Evolutionary conservation across 2,888 invertebrate genomes (phyloP), one percentile per base, ranked within the genome.

Genomic region (Diplazon laetatorius): DNA sequence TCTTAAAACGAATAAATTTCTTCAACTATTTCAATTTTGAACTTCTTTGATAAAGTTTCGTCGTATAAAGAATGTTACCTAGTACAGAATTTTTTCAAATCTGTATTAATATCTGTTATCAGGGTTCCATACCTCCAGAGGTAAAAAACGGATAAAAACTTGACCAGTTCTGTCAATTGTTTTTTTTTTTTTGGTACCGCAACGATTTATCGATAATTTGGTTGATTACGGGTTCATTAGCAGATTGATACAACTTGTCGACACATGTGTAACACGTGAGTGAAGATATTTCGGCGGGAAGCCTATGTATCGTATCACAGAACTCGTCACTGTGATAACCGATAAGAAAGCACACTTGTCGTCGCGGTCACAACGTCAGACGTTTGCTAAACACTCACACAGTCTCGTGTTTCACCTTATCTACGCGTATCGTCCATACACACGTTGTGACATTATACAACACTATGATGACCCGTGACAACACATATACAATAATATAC

Each of bases 271-370:
- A 35, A 18, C 1, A 10, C 55, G 44, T 9, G 30, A 46, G 1
- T 46, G 18, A 57, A 18, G 44, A n/a, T 5, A 18, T 10, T 44
- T 16, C 16, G 44, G 25, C 44, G n/a, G 35, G 5, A 20, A 57
- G 68, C 25, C 39, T 25, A 57, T 35, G 44, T 18, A 57, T 44
- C 30, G 60, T 20, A 62, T n/a, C n/a, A n/a, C n/a, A n/a, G n/a
- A n/a, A n/a, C n/a, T 2, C 9, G 46, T 35, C 57, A 20, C 57
- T 57, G n/a, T n/a, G 69, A 69, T 50, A 60, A 59, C n/a, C 35
- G 66, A 75, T 75, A 63, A 76, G 63, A 46, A 35, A 35, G 35
- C 70, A 71, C 70, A n/a, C n/a, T n/a, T n/a, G n/a, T 76, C 65
- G 70, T 50, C 62, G 57, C 46, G 42, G 16, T 1, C 2, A 37